Evolutionary conservation across 2,113 vertebrate genomes (phyloP), one percentile per base, ranked within the genome.

Genomic region (Pardalotus punctatus): DNA sequence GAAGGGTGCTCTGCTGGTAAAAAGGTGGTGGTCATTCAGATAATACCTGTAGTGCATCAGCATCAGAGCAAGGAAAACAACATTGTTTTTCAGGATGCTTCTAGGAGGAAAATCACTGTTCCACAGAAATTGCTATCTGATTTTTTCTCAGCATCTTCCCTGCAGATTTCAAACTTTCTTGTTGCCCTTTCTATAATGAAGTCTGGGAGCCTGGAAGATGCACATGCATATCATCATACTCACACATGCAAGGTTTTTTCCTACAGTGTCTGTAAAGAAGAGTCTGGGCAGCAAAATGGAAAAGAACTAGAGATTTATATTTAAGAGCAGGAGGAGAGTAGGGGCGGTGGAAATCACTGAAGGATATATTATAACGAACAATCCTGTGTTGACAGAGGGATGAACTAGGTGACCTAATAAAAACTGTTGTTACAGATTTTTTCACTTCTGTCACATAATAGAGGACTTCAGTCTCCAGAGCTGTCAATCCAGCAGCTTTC

Each of bases 351-450:
- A 47, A 85, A 60, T 78, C 56, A 48, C 71, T 83, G 40, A 76
- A 74, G 61, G 93, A 90, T 81, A 29, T 64, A 89, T 86, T 92
- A 66, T 67, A 88, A 48, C 19, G 61, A 90, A 94, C 43, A 93
- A 86, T 66, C 45, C 36, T 88, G 40, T 90, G 91, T 90, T 95
- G 82, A 93, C 93, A 95, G 90, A 95, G 58, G 56, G 71, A 95
- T 96, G 90, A 96, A 95, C 92, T 88, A 60, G 47, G 83, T 93
- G 94, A 97, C 93, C 95, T 93, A 96, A 96, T 96, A 96, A 95
- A 97, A 97, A 95, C 77, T 83, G 81, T 91, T 91, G 71, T 86
- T 91, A 93, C 54, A 91, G 58, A 72, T 77, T 95, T 95, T 95
- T 89, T 94, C 86, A 79, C 43, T 91, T 96, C 92, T 96, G 64